Conservation (phyloP, 2,888 invertebrate genomes). For the Parthenolecanium corni region DNA sequence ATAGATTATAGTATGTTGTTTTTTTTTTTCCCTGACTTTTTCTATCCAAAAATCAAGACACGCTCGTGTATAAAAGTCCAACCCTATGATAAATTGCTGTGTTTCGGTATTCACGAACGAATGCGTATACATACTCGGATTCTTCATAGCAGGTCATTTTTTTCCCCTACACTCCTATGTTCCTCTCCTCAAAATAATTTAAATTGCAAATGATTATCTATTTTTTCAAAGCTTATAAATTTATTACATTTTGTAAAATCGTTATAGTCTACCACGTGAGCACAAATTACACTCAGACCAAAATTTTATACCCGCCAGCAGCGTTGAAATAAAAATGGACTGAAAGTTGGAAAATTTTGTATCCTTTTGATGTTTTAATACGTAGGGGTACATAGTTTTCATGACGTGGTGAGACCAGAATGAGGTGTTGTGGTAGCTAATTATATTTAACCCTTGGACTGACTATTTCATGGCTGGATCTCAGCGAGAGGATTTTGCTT, state of each 20-base stretch:
- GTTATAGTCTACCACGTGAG: too few species aligned
- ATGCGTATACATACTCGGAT: conserved; percentile 17
- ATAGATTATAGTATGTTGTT: conserved; percentile 24
- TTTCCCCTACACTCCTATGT: background rate
- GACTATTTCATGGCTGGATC: too few species aligned
- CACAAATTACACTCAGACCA: too few species aligned
- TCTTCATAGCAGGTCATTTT: background rate
- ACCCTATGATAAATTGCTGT: conserved; percentile 25
- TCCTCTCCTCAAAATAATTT: conserved; percentile 3
- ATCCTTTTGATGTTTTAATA: too few species aligned
- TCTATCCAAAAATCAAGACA: conserved; percentile 20
- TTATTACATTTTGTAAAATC: background rate
- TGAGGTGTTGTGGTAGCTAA: too few species aligned
- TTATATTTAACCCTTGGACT: too few species aligned
- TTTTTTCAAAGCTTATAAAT: background rate
- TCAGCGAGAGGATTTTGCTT: too few species aligned
- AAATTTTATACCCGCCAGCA: too few species aligned
- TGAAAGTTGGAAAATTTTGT: too few species aligned
- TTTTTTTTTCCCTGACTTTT: background rate
- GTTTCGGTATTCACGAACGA: conserved; percentile 19
- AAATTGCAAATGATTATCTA: conserved; percentile 3
- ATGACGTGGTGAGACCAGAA: too few species aligned
- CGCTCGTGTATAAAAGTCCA: conserved; percentile 24
- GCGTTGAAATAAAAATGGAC: too few species aligned
- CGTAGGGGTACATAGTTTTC: too few species aligned